These are phyloP conservation scores for Labia minor DNA, from an alignment of 2,888 invertebrate genomes.

Conservation along the genomic window DNA sequence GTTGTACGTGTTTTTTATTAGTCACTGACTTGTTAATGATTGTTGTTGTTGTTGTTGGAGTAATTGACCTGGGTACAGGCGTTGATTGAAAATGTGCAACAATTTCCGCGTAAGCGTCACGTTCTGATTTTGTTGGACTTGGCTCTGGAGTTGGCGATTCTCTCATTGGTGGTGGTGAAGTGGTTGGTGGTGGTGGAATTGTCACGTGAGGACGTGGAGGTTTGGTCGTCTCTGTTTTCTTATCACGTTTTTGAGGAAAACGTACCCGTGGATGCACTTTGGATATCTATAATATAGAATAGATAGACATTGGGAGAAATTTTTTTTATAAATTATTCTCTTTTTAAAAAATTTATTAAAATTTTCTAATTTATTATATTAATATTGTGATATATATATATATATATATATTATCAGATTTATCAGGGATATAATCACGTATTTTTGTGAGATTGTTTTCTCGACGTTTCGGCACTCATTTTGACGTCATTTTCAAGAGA, in stretches of 20 bases:
- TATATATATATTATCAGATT: too few relatives aligned
- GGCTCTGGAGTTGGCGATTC: background rate
- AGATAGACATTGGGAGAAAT: too few relatives aligned
- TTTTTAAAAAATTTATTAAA: too few relatives aligned
- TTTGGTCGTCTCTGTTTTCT: background rate
- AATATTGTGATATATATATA: too few relatives aligned
- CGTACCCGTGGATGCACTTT: background rate
- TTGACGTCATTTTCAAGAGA: too few relatives aligned
- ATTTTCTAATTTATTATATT: too few relatives aligned
- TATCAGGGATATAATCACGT: too few relatives aligned
- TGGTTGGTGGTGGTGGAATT: background rate
- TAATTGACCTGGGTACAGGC: background rate
- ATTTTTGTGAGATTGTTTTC: too few relatives aligned
- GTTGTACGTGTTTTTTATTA: background rate
- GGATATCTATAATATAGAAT: background rate
- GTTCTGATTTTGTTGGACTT: background rate
- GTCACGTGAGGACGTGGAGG: background rate
- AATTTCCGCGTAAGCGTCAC: background rate
- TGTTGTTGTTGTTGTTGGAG: background rate
- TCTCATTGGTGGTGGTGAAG: background rate
- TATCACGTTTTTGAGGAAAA: background rate
- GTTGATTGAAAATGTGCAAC: background rate
- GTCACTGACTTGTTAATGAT: background rate
- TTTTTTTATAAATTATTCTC: too few relatives aligned
- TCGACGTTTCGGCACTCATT: too few relatives aligned